Evolutionary conservation across 2,888 invertebrate genomes (phyloP), one percentile per base, ranked within the genome.

Genomic region (Cheilosia soror): DNA sequence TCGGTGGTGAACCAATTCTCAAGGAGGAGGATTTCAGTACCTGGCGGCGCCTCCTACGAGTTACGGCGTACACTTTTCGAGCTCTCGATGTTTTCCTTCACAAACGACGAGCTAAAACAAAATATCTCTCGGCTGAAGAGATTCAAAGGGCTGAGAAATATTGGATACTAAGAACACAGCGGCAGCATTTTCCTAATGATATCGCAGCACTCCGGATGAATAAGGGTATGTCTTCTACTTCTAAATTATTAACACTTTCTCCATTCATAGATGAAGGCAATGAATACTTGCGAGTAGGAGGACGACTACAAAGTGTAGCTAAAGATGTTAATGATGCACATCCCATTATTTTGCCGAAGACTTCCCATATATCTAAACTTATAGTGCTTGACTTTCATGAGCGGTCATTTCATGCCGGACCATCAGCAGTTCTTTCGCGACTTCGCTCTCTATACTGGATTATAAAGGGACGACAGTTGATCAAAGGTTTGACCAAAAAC

Each of bases 361-460:
- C 44, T 44, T 57, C 71, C 9, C 71, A 71, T 11, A 37, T 51
- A 3, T 40, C 58, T 1, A 33, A 40, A 15, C 55, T 63, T 1
- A 11, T 73, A 7, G 49, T 71, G 7, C 5, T 0, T 6, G 69
- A 69, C 7, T 31, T 20, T 2, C 58, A 62, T 31, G 33, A 68
- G 42, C 40, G 29, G 7, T 6, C 29, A 42, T 68, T 68, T n/a
- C 68, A 68, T 42, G 15, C 37, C 11, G 60, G 42, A 7, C 5
- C 60, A 27, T 42, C 42, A 5, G n/a, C 57, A 9, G 57, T 57
- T 7, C 29, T 62, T 62, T 44, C 31, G 4, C n/a, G 31, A 7
- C 29, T 62, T 11, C 53, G 68, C 20, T 25, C 37, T n/a, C 33
- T 13, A n/a, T 68, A 68, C 44, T 57, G 76, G 66, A 31, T 76